These are phyloP conservation scores for Luscinia megarhynchos DNA, from an alignment of 2,797 vertebrate species.

Conservation along the genomic window DNA sequence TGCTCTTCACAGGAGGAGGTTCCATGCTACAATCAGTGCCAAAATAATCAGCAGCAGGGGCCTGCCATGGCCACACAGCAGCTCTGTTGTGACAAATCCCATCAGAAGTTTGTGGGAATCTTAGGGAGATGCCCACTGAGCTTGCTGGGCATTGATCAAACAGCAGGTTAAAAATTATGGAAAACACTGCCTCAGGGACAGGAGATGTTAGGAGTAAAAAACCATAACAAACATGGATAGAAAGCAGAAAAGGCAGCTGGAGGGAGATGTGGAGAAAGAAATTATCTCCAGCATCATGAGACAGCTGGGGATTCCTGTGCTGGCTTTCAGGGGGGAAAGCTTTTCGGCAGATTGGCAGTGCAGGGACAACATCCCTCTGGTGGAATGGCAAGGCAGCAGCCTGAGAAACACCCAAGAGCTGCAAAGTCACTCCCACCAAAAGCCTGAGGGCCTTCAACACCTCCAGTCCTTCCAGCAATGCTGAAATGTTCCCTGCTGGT, in stretches of 20 bases:
- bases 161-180: background rate
- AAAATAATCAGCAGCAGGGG: background rate
- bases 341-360: background rate
- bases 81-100: background rate
- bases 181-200: background rate
- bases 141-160: background rate
- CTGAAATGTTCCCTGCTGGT: background rate
- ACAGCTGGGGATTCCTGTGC: background rate
- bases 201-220: background rate
- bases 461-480: background rate
- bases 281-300: background rate
- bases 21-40: background rate
- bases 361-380: background rate
- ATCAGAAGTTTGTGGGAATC: background rate
- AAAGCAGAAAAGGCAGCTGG: background rate
- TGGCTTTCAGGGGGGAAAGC: background rate
- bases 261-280: background rate
- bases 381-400: background rate
- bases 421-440: background rate
- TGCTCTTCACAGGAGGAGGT: background rate
- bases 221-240: background rate
- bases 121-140: background rate
- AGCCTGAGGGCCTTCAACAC: background rate
- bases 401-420: background rate
- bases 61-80: background rate